phyloP scores from a whole-genome alignment of 92 coral and sea anemone genomes.

The Epizoanthus illoricatus region DNA sequence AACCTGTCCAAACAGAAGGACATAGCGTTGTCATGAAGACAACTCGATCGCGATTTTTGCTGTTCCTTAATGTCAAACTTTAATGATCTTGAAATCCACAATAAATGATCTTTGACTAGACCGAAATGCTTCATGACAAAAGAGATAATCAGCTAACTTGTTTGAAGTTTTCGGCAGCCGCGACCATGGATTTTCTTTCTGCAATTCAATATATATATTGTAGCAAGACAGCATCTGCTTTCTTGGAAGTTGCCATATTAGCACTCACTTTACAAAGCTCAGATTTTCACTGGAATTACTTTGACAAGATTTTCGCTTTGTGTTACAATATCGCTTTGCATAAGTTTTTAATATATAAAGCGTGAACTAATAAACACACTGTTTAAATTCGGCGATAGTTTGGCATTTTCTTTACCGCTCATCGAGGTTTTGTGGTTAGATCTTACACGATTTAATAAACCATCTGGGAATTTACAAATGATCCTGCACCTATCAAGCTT shows the following conservation, averaged over 20 bases:
- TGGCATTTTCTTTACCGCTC: background rate
- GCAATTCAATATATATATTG: background rate
- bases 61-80: background rate
- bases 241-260: background rate
- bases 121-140: no score
- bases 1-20: background rate
- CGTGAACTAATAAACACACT: background rate
- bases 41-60: background rate
- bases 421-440: no score
- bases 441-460: background rate
- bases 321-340: conserved; percentile 2
- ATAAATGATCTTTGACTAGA: no score
- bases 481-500: background rate
- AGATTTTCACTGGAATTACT: conserved; percentile 15
- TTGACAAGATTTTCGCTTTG: conserved; percentile 1
- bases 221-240: background rate
- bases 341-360: background rate
- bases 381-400: background rate
- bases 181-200: background rate
- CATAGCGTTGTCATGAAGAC: background rate
- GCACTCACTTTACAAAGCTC: conserved; percentile 12
- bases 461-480: background rate
- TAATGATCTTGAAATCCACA: no score
- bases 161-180: no score
- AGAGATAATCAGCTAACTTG: no score